Evolutionary conservation across 2,888 invertebrate genomes (phyloP).

Genomic region (Thera obeliscata): DNA sequence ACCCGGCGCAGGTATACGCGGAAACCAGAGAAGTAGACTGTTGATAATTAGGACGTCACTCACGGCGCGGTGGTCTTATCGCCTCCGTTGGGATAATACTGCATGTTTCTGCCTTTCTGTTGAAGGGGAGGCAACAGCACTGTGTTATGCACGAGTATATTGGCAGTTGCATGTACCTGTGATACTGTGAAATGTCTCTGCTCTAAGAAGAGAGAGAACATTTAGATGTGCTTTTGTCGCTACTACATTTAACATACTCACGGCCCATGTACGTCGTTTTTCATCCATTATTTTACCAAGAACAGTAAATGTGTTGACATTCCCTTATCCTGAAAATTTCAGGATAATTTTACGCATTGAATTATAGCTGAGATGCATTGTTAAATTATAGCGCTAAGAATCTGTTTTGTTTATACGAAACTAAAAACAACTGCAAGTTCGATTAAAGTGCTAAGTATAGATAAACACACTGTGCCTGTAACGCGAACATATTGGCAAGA

Average conservation of each 20-base stretch:
- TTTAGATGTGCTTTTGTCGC: too few species aligned
- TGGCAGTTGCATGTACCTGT: neutral
- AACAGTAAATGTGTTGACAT: too few species aligned
- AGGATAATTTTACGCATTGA: too few species aligned
- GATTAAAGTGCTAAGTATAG: neutral
- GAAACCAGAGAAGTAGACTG: constrained; percentile 1
- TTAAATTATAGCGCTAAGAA: neutral
- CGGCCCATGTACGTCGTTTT: too few species aligned
- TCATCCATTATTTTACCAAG: too few species aligned
- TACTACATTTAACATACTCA: too few species aligned
- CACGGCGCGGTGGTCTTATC: neutral
- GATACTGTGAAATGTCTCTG: too few species aligned
- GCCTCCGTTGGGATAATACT: neutral
- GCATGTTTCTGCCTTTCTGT: neutral
- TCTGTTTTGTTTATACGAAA: neutral
- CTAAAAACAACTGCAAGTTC: neutral
- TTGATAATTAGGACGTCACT: constrained; percentile 3
- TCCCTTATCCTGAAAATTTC: too few species aligned
- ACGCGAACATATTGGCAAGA: neutral
- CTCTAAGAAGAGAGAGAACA: too few species aligned
- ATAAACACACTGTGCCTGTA: neutral
- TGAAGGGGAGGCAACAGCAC: neutral
- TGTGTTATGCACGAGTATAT: neutral
- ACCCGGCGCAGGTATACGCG: neutral
- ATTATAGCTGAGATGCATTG: neutral